Evolutionary conservation across 2,797 vertebrate genomes (phyloP).

Genomic region (Bucorvus abyssinicus): DNA sequence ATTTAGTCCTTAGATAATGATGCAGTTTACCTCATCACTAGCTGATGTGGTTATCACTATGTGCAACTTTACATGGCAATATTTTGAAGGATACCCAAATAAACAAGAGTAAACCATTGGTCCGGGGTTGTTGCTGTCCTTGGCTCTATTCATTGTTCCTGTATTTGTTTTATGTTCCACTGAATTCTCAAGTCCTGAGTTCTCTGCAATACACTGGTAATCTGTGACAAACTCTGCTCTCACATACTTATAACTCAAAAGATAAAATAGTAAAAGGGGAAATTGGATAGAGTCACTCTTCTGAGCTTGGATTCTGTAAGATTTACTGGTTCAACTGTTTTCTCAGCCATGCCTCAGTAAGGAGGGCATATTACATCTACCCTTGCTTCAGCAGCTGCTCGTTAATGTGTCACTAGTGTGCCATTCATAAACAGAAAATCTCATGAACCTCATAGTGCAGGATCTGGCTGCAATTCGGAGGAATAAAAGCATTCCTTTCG

Average conservation of each 20-base stretch:
- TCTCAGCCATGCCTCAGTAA: conserved; percentile 16
- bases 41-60: background rate
- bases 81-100: background rate
- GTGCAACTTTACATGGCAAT: background rate
- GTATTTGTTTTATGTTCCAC: conserved; percentile 2
- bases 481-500: background rate
- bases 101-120: background rate
- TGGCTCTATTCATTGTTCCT: background rate
- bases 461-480: conserved; percentile 1
- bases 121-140: background rate
- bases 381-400: conserved; percentile 30
- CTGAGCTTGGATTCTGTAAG: conserved; percentile 20
- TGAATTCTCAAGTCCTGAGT: background rate
- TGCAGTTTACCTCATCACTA: background rate
- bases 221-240: background rate
- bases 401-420: conserved; percentile 20
- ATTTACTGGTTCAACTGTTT: conserved; percentile 45
- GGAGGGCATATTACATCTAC: conserved; percentile 30
- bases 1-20: background rate
- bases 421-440: conserved; percentile 40
- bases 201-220: background rate
- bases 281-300: conserved; percentile 20
- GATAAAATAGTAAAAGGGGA: conserved; percentile 42
- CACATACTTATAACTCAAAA: conserved; percentile 10
- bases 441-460: background rate